Percentiles rank a stretch among this genome's conserved stretches.
Evolutionary conservation across 2,113 vertebrate species (phyloP).

Genomic region (Megatriorchis doriae): DNA sequence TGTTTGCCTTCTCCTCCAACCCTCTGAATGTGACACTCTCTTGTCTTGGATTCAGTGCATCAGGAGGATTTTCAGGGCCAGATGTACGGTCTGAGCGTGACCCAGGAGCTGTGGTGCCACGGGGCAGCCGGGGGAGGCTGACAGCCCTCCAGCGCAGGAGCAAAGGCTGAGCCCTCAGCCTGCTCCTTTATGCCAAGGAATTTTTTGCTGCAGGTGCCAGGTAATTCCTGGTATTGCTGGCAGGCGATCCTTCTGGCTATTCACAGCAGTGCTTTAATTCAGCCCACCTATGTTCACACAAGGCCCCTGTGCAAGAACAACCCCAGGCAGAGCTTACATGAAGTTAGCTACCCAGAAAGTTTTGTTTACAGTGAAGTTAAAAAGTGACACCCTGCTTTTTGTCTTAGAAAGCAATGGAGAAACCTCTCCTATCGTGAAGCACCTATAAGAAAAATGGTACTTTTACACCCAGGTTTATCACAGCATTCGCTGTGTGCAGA

Average conservation of each 20-base stretch:
- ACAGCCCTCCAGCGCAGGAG: background rate
- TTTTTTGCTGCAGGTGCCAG: background rate
- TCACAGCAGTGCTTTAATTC: background rate
- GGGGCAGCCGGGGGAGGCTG: background rate
- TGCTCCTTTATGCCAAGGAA: background rate
- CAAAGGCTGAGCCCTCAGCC: background rate
- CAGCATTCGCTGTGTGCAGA: background rate
- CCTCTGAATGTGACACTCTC: background rate
- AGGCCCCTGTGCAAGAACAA: background rate
- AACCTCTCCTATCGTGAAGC: background rate
- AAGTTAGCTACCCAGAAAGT: background rate
- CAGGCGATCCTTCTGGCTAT: background rate
- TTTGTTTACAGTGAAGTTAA: background rate
- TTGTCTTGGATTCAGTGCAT: background rate
- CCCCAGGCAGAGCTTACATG: background rate
- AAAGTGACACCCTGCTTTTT: background rate
- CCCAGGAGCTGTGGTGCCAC: background rate
- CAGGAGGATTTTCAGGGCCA: background rate
- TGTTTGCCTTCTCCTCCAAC: background rate
- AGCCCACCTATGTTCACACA: background rate
- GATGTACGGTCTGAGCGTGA: fast-evolving
- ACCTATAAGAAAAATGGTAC: background rate
- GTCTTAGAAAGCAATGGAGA: background rate
- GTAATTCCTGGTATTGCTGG: slow-evolving; percentile 11
- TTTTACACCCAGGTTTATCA: background rate